Evolutionary conservation across 1,140 invertebrate species (phyloP).

Genomic region (Nomia melanderi): DNA sequence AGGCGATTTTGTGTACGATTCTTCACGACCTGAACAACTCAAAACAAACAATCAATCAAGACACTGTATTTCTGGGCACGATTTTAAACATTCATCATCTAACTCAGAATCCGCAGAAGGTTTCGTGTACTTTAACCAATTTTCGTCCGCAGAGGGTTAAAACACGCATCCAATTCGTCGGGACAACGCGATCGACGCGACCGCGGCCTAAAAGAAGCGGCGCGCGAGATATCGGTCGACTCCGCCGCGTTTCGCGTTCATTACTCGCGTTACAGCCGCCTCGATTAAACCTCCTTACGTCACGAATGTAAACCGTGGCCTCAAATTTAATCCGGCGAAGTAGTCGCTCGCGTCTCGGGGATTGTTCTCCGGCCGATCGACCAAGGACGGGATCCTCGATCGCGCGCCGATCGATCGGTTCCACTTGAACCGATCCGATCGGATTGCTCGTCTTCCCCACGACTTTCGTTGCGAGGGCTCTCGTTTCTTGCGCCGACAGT

Average conservation of each 20-base stretch:
- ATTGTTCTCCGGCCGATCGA: conserved; percentile 6
- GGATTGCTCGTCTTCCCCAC: too few relatives aligned
- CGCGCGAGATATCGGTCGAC: not conserved
- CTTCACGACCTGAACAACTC: too few relatives aligned
- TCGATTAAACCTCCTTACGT: conserved; percentile 62
- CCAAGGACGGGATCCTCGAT: conserved; percentile 28
- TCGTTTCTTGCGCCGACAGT: not conserved
- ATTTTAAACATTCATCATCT: too few relatives aligned
- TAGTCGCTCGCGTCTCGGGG: not conserved
- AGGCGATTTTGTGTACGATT: too few relatives aligned
- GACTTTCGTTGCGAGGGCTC: not conserved
- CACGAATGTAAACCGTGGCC: conserved; percentile 56
- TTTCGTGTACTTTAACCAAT: too few relatives aligned
- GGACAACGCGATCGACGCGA: not conserved
- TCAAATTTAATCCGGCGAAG: conserved; percentile 47
- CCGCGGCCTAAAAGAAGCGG: not conserved
- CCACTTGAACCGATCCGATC: not conserved
- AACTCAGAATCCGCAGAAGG: too few relatives aligned
- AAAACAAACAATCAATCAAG: too few relatives aligned
- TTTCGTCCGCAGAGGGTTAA: too few relatives aligned
- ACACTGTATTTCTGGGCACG: too few relatives aligned
- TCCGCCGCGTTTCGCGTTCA: not conserved
- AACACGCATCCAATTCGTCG: too few relatives aligned
- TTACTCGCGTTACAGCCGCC: conserved; percentile 9
- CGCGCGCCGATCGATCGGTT: not conserved